Conservation (phyloP, 2,888 invertebrate species). For the Protonemura montana region DNA sequence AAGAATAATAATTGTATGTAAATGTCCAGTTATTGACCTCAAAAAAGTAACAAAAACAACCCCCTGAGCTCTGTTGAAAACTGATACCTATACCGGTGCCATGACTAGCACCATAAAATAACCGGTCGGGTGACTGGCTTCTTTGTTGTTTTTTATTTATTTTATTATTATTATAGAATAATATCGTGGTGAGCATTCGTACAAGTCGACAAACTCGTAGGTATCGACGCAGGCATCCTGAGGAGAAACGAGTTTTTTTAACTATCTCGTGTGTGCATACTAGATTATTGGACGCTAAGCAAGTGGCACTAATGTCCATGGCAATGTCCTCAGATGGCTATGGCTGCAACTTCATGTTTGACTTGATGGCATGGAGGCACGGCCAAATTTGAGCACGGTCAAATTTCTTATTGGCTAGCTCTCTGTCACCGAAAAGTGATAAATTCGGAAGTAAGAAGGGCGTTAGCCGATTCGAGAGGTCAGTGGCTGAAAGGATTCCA, state of each 20-base stretch:
- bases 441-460: not conserved
- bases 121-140: slow-evolving; percentile 5
- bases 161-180: not conserved
- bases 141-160: not conserved
- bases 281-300: not conserved
- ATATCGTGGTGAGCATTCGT: not conserved
- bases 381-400: not conserved
- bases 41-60: slow-evolving; percentile 15
- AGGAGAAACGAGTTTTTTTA: slow-evolving; percentile 4
- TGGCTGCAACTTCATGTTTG: not conserved
- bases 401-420: not conserved
- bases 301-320: not conserved
- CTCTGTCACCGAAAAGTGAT: not conserved
- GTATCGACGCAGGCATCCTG: not conserved
- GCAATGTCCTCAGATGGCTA: not conserved
- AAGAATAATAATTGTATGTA: slow-evolving; percentile 24
- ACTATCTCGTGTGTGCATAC: not conserved
- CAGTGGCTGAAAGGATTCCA: slow-evolving; percentile 32
- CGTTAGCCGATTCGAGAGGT: not conserved
- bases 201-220: not conserved
- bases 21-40: slow-evolving; percentile 42
- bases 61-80: not conserved
- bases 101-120: not conserved
- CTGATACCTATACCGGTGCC: not conserved
- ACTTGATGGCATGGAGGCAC: not conserved